Evolutionary conservation across 1,140 invertebrate species (phyloP).

Genomic region (Potamilus streckersoni): DNA sequence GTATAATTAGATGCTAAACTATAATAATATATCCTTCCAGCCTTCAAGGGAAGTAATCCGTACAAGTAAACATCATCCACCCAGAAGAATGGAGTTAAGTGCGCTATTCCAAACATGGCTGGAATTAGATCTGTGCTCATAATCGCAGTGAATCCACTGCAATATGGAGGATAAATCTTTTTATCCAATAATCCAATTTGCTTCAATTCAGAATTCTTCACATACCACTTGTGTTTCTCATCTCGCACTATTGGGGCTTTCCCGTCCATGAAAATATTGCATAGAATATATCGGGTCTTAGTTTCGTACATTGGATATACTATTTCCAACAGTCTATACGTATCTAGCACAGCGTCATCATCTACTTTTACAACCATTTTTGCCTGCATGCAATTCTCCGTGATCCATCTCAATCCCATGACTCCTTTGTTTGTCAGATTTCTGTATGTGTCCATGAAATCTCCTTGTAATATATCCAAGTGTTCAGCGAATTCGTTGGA

Average conservation of each 20-base stretch:
- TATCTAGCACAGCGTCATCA: conserved; percentile 27
- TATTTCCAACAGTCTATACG: conserved; percentile 23
- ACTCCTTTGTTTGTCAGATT: conserved; percentile 73
- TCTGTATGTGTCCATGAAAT: conserved; percentile 59
- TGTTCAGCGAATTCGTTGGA: conserved; percentile 40
- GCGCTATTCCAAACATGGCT: conserved; percentile 56
- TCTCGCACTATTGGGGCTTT: conserved; percentile 33
- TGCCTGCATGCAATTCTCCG: conserved; percentile 75
- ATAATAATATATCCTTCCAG: conserved; percentile 14
- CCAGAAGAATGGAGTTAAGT: conserved; percentile 68
- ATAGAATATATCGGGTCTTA: conserved; percentile 31
- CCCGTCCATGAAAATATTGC: conserved; percentile 25
- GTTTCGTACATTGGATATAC: conserved; percentile 9
- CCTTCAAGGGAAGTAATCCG: conserved; percentile 61
- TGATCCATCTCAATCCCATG: conserved; percentile 84
- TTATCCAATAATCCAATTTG: conserved; percentile 1
- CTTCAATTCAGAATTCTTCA: conserved; percentile 36
- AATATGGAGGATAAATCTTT: conserved; percentile 45
- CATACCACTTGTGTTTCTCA: conserved; percentile 35
- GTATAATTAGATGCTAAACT: not conserved
- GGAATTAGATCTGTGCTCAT: conserved; percentile 37
- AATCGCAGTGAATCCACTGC: conserved; percentile 44
- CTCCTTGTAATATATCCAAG: conserved; percentile 59
- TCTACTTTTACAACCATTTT: conserved; percentile 69
- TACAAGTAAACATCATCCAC: conserved; percentile 72